A percentile compares a stretch with the other conserved stretches of the same genome.
Conservation (phyloP, 2,797 vertebrate genomes). For the Gallinago nigripennis region DNA sequence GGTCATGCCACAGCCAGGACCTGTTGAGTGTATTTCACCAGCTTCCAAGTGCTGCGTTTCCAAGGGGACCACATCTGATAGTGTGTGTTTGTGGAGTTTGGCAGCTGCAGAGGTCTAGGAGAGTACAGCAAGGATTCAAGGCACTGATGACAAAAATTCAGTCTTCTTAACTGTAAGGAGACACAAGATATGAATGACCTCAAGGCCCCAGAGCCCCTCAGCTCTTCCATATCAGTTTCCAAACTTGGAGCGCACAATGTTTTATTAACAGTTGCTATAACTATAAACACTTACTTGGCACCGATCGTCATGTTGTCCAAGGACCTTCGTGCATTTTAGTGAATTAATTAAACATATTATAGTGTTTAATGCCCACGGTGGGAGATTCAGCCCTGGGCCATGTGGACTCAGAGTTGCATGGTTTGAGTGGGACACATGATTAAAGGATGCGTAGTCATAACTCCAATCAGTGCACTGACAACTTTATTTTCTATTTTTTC, state of each 20-base stretch:
- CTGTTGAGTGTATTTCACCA: not conserved
- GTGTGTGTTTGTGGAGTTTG: not conserved
- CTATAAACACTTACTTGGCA: constrained; percentile 24
- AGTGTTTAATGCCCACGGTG: not conserved
- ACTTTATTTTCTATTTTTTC: constrained; percentile 14
- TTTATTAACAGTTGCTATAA: constrained; percentile 12
- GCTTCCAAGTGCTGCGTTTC: not conserved
- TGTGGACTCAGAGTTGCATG: not conserved
- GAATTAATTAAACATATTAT: constrained; percentile 25
- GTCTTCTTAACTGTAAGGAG: not conserved
- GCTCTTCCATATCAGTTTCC: not conserved
- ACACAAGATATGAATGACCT: not conserved
- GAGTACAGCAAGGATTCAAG: not conserved
- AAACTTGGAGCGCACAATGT: not conserved
- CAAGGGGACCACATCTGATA: not conserved
- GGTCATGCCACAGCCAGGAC: not conserved
- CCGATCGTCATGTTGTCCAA: not conserved
- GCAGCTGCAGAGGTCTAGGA: not conserved
- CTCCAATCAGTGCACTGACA: constrained; percentile 2
- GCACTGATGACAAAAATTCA: not conserved
- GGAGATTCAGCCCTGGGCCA: not conserved
- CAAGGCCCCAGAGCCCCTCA: not conserved
- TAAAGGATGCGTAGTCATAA: not conserved
- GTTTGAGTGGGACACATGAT: not conserved
- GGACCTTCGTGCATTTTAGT: not conserved